A percentile compares a stretch with the other conserved stretches of the same genome.
phyloP scores from a whole-genome alignment of 2,797 vertebrate species.

The Myotis findleyi region DNA sequence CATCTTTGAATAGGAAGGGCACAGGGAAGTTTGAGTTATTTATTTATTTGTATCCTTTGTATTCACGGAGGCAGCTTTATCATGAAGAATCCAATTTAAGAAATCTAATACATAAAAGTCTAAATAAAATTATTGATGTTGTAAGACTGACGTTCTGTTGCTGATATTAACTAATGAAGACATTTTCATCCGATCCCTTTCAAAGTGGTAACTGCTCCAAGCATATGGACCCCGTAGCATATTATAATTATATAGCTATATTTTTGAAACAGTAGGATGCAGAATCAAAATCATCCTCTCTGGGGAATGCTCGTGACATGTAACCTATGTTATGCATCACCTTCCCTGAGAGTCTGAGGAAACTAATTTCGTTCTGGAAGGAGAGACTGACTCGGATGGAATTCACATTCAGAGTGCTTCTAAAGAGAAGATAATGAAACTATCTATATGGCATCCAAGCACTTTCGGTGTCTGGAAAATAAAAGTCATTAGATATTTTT shows the following conservation, averaged over 20 bases:
- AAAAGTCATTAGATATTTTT: conserved; percentile 63
- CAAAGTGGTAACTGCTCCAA: not conserved
- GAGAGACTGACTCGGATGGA: conserved; percentile 34
- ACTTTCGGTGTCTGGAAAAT: conserved; percentile 58
- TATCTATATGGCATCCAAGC: not conserved
- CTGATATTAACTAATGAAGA: conserved; percentile 30
- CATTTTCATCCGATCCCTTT: conserved; percentile 41
- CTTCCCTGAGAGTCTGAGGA: conserved; percentile 1
- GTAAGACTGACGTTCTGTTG: not conserved
- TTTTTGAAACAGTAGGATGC: conserved; percentile 38
- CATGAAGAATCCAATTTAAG: not conserved
- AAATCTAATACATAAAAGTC: not conserved
- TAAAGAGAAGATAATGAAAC: conserved; percentile 65
- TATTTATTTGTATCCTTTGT: conserved; percentile 22
- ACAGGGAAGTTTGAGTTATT: not conserved
- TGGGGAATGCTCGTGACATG: conserved; percentile 25
- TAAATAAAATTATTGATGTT: conserved; percentile 19
- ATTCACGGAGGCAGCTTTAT: not conserved
- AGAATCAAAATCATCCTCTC: conserved; percentile 68
- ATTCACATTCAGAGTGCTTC: conserved; percentile 34
- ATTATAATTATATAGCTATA: conserved; percentile 65
- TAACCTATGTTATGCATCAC: conserved; percentile 35
- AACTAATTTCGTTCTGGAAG: conserved; percentile 60
- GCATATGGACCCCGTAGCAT: not conserved
- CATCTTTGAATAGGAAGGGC: not conserved